phyloP scores from a whole-genome alignment of 1,140 invertebrate genomes.

The Zaprionus camerounensis region DNA sequence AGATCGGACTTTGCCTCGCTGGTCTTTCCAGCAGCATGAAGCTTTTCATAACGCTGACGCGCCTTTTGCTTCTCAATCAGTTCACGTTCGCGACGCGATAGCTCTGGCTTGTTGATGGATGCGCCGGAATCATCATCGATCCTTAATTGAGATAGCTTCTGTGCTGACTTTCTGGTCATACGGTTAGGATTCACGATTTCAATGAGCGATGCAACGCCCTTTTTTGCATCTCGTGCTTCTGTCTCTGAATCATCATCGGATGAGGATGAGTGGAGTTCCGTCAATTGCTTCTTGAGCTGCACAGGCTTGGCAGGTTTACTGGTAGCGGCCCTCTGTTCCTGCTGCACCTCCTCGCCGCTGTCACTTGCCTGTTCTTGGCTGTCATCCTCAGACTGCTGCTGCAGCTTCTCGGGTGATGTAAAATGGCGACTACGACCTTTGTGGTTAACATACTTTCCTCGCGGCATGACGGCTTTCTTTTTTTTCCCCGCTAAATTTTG shows the following conservation, averaged over 20 bases:
- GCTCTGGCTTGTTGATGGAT: slow-evolving; percentile 88
- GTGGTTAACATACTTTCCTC: slow-evolving; percentile 94
- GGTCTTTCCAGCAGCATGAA: slow-evolving; percentile 97
- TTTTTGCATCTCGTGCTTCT: slow-evolving; percentile 89
- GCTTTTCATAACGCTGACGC: slow-evolving; percentile 94
- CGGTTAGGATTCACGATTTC: slow-evolving; percentile 98
- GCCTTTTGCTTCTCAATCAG: slow-evolving; percentile 96
- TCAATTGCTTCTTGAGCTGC: slow-evolving; percentile 36
- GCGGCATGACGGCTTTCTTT: slow-evolving; percentile 68
- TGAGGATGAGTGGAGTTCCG: slow-evolving; percentile 49
- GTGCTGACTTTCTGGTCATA: slow-evolving; percentile 91
- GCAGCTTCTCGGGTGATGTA: slow-evolving; percentile 96
- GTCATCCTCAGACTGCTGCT: slow-evolving; percentile 90
- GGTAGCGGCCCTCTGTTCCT: slow-evolving; percentile 31
- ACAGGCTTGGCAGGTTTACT: slow-evolving; percentile 35
- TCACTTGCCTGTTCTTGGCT: slow-evolving; percentile 76
- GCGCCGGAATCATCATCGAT: slow-evolving; percentile 85
- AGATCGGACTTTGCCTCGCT: slow-evolving; percentile 97
- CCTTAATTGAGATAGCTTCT: slow-evolving; percentile 87
- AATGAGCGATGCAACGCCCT: slow-evolving; percentile 95
- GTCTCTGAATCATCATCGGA: slow-evolving; percentile 86
- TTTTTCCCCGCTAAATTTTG: slow-evolving; percentile 9
- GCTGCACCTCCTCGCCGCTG: slow-evolving; percentile 23
- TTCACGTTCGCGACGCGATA: slow-evolving; percentile 92
- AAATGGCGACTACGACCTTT: slow-evolving; percentile 96